Evolutionary conservation across 2,888 invertebrate genomes (phyloP), one percentile per base, ranked within the genome.

Genomic region (Drosophila hamatofila): DNA sequence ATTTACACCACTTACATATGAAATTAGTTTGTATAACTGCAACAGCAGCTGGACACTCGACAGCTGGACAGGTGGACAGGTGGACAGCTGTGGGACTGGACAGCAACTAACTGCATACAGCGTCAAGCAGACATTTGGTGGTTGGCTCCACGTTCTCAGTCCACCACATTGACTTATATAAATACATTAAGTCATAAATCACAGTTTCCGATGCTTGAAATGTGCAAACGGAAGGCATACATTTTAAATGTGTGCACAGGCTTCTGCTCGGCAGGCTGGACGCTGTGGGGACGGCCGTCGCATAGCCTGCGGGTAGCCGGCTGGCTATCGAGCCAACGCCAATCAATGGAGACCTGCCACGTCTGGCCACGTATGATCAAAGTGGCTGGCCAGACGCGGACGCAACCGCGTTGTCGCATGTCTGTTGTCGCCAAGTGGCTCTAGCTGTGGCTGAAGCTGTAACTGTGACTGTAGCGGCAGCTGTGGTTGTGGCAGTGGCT

Each of bases 171-270:
- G 79, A 86, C 85, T 87, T 87, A 86, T 87, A 86, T 79, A 84
- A 89, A 81, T 88, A 86, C 90, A 90, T 91, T 86, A 90, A 91
- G 90, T 89, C 91, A 91, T 91, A 90, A 90, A 90, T 90, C 91
- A 89, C 87, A 87, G 85, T 84, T 90, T 80, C 87, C 90, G 78
- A 90, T 79, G 85, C 88, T 84, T 78, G 81, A 83, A 86, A 81
- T 91, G 90, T 81, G 80, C 87, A 88, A 80, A 78, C 80, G 87
- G 88, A 88, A 85, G 90, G 81, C 83, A 81, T 83, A 80, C 90
- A 90, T 85, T 87, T 89, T 86, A 89, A 89, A 86, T 74, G 78
- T 69, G 71, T 76, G 81, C 61, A 58, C 75, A 55, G 33, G 73
- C 78, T 66, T 66, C 66, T 57, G 73, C 65, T 60, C 69, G 65